Base-by-base conservation (phyloP, 2,888 invertebrate genomes). In the Chloromyia formosa region DNA sequence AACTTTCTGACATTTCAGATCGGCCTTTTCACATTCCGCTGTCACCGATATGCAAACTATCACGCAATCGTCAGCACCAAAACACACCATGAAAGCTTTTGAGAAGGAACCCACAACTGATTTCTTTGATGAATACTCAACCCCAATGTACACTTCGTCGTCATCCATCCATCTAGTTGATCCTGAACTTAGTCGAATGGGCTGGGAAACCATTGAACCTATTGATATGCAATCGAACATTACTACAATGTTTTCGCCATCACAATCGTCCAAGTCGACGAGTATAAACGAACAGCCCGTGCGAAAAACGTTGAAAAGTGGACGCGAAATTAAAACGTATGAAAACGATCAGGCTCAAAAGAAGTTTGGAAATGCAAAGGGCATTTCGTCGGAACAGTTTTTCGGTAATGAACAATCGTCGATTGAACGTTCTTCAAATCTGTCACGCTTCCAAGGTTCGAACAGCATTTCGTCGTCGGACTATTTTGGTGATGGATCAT, bases 381-480 rank as follows among this genome's bases (percentile, higher is more conserved):
- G 97, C 14, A 99, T 99, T 82, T 98, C 98, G 75, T 98, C 98
- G 0, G 96, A 97, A 82, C 97, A 97, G 87, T 98, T 91, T 88
- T 98, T 98, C 84, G 94, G 94, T 7, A 94, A 93, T 80, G 89
- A 89, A 76, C 83, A 85, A 16, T 58, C 68, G n/a, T 87, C 88
- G 80, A 90, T 90, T 79, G 89, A 88, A 83, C 86, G 87, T 45
- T 88, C 88, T 80, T 86, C 88, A 64, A 90, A 88, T 84, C 85
- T 91, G 16, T 82, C 84, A 64, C 89, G 96, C 78, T 98, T 98
- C 87, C 95, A 97, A 86, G 98, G 98, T 76, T 95, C 95, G 80
- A 92, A 91, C 78, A 94, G 95, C 86, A 98, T 99, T 85, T 98
- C 98, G 23, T 98, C 97, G 20, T 94, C 96, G 2, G 98, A 99